Conservation (phyloP, 2,797 vertebrate species). For the Cottoperca gobio region DNA sequence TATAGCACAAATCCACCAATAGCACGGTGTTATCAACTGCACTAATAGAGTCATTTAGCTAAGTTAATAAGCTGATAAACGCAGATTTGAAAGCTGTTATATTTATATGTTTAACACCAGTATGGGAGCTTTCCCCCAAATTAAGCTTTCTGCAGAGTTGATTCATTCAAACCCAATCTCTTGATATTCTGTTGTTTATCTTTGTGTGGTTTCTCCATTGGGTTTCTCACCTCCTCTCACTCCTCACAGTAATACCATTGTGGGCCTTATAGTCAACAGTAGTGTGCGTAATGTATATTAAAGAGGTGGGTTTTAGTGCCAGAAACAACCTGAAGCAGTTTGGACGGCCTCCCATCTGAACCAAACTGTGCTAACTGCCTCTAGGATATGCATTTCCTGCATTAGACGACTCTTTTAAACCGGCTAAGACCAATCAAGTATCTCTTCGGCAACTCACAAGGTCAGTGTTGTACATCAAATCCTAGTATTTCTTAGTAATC, state of each 20-base stretch:
- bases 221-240: constrained; percentile 37
- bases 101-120: constrained; percentile 4
- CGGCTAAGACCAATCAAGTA: background rate
- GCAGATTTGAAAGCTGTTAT: background rate
- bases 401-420: constrained; percentile 2
- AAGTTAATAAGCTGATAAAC: background rate
- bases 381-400: constrained; percentile 6
- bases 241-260: constrained; percentile 1
- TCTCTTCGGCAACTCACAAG: background rate
- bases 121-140: background rate
- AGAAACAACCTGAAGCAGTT: background rate
- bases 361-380: constrained; percentile 6
- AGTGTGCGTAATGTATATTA: constrained; percentile 9
- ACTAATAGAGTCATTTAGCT: constrained; percentile 51
- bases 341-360: constrained; percentile 19
- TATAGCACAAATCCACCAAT: constrained; percentile 43
- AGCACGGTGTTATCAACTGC: constrained; percentile 43
- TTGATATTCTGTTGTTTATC: constrained; percentile 35
- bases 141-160: background rate
- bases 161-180: constrained; percentile 51
- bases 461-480: constrained; percentile 26
- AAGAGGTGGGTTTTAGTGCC: constrained; percentile 13
- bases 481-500: constrained; percentile 32
- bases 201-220: constrained; percentile 30
- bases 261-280: constrained; percentile 2